These are phyloP conservation scores for Sthenelais limicola DNA, from an alignment of 2,888 invertebrate genomes.

Conservation along the genomic window DNA sequence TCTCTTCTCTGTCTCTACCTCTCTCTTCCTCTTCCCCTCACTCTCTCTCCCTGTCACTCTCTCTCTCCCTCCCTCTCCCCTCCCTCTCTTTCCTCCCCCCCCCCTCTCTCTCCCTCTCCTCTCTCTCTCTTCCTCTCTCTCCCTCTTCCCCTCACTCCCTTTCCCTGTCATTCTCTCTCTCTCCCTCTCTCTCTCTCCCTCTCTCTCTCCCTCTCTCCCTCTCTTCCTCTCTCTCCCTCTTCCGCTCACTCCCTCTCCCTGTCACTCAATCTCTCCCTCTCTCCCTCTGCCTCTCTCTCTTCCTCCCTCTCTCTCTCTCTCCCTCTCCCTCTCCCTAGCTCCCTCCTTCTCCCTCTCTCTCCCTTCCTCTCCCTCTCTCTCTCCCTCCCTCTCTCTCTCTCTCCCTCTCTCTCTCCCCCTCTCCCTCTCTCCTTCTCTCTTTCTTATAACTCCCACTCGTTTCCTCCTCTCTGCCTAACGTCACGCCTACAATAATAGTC, in stretches of 20 bases:
- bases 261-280: not conserved
- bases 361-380: no score
- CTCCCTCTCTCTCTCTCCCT: not conserved
- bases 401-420: not conserved
- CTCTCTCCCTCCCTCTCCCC: not conserved
- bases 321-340: not conserved
- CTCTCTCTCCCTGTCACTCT: no score
- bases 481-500: no score
- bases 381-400: not conserved
- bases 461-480: no score
- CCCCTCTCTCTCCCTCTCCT: no score
- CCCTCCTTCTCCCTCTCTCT: no score
- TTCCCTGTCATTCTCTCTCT: not conserved
- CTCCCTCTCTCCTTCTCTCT: not conserved
- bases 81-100: not conserved
- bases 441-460: no score
- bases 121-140: not conserved
- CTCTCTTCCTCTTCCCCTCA: no score
- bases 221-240: not conserved
- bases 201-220: not conserved
- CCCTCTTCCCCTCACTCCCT: conserved; percentile 12
- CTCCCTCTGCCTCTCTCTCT: not conserved
- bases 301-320: not conserved
- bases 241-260: not conserved
- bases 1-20: no score